Evolutionary conservation across 2,113 vertebrate species (phyloP).

Genomic region (Oreochromis aureus): DNA sequence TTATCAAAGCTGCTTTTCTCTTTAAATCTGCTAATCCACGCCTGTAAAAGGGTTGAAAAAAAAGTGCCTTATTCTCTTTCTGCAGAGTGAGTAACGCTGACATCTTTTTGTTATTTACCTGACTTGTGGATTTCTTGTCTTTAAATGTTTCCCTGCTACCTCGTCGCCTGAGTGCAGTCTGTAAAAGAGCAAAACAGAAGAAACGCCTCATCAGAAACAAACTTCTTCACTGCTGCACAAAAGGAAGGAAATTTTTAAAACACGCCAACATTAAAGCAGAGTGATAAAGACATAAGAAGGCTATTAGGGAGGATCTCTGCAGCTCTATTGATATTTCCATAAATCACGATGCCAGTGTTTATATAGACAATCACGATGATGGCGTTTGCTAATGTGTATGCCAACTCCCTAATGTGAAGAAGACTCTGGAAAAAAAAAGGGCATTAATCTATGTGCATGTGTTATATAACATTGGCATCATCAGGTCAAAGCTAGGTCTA

Average conservation of each 20-base stretch:
- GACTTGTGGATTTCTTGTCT: conserved; percentile 86
- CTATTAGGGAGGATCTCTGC: background rate
- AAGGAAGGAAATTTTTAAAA: background rate
- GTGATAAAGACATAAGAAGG: background rate
- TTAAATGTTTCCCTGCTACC: conserved; percentile 89
- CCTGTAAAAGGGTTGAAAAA: background rate
- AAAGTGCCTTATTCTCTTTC: background rate
- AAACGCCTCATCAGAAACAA: background rate
- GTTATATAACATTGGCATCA: conserved; percentile 29
- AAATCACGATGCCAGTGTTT: background rate
- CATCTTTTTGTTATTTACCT: conserved; percentile 69
- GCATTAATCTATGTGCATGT: conserved; percentile 2
- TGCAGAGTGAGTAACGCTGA: background rate
- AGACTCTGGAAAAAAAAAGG: background rate
- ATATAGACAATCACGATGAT: background rate
- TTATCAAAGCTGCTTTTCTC: background rate
- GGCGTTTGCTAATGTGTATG: background rate
- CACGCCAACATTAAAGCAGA: background rate
- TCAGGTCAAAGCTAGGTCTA: conserved; percentile 18
- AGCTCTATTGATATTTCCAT: background rate
- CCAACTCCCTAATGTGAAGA: background rate
- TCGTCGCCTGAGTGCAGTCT: conserved; percentile 90
- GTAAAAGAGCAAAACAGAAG: conserved; percentile 47
- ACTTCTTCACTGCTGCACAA: background rate
- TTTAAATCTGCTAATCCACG: background rate